Evolutionary conservation across 2,113 vertebrate genomes (phyloP).

Genomic region (Upupa epops): DNA sequence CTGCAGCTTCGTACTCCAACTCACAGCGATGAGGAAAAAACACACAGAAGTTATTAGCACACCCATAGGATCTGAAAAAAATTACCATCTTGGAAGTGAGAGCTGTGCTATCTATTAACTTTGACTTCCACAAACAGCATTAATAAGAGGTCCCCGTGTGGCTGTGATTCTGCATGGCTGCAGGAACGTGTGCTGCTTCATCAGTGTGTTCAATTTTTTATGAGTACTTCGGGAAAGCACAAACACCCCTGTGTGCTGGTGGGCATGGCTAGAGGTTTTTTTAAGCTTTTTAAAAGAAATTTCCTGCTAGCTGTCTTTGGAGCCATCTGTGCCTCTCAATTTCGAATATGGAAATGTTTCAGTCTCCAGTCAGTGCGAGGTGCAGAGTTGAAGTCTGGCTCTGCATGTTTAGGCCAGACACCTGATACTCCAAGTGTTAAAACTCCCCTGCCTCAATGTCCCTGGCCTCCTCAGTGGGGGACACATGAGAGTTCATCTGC

Average conservation of each 20-base stretch:
- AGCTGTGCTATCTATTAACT: neutral
- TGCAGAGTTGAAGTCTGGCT: neutral
- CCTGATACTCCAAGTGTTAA: neutral
- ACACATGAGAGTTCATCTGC: neutral
- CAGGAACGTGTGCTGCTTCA: neutral
- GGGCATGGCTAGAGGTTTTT: neutral
- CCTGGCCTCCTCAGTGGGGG: fast-evolving
- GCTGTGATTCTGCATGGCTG: neutral
- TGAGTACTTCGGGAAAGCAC: neutral
- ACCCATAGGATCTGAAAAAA: neutral
- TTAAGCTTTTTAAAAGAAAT: neutral
- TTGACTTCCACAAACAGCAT: neutral
- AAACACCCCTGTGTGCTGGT: neutral
- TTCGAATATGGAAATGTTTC: neutral
- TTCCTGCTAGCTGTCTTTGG: neutral
- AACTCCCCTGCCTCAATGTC: neutral
- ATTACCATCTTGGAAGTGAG: neutral
- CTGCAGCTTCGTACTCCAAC: neutral
- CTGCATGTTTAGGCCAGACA: neutral
- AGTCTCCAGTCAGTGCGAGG: neutral
- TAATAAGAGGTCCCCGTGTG: neutral
- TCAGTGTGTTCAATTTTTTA: neutral
- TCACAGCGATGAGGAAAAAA: neutral
- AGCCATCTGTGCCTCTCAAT: neutral
- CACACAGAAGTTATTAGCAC: fast-evolving